Base-by-base conservation (phyloP, 1,140 invertebrate genomes). In the Drosophila lacertosa region DNA sequence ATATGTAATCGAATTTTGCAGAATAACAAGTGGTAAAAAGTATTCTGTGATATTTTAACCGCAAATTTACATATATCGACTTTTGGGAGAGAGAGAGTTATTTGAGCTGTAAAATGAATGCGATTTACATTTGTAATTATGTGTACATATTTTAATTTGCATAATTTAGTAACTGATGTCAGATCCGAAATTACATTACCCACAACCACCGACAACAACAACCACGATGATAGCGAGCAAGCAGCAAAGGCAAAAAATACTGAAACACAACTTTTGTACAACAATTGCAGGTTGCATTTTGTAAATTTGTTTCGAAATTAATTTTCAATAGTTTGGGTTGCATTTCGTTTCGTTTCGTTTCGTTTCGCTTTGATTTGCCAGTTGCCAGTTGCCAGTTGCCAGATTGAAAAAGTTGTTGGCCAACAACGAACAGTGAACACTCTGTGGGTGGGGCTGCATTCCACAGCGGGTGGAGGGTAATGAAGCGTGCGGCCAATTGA, bases 51-150 rank as follows among this genome's bases (percentile, higher is more conserved):
- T 84, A 84, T 84, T 69, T 74, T 67, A 60, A 84, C 81, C 81
- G 54, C 81, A 84, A 84, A 84, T 84, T 81, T 69, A 77, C 76
- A 81, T 69, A 76, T 74, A 77, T 69, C 69, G 79, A 81, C 69
- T 81, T 82, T 80, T n/a, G n/a, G n/a, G n/a, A n/a, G n/a, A n/a
- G 53, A 32, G 18, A 53, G 39, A 47, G 42, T 64, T 64, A 51
- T 40, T 57, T 13, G 54, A 65, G 58, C 53, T 84, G 68, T 72
- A 81, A 74, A 73, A 84, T 86, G 74, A 84, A 84, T 84, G 68
- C 81, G 82, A 81, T 88, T 84, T 84, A 84, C 81, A 81, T 86
- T 77, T 81, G 81, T 84, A 84, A 84, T 84, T 84, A 84, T 86
- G 65, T 81, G 81, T 74, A 76, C 80, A 86, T 86, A 84, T 86